These are phyloP conservation scores for Lates calcarifer DNA, from an alignment of 2,113 vertebrate genomes.

Conservation along the genomic window DNA sequence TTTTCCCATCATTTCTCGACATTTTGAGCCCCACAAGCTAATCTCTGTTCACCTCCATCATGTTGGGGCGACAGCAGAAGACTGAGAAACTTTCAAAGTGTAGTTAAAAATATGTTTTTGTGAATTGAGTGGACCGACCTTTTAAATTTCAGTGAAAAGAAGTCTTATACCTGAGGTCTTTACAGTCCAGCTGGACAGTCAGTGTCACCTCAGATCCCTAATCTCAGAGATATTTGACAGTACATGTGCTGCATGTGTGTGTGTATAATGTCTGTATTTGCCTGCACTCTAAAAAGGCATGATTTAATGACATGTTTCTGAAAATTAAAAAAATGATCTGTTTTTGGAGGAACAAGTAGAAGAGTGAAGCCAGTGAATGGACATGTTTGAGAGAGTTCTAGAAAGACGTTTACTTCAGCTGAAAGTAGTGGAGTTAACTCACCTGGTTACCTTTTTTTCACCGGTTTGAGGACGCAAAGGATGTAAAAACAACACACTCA, in stretches of 20 bases:
- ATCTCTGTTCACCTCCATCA: too few species aligned
- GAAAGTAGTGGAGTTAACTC: not conserved
- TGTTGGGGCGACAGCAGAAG: too few species aligned
- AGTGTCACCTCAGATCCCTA: not conserved
- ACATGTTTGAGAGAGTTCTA: not conserved
- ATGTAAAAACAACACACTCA: not conserved
- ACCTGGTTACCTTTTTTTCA: not conserved
- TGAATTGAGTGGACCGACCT: too few species aligned
- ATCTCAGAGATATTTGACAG: conserved; percentile 5
- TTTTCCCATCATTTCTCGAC: too few species aligned
- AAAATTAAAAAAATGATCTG: not conserved
- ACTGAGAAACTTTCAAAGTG: too few species aligned
- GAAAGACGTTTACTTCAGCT: not conserved
- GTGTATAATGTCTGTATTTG: not conserved
- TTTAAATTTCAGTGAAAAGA: too few species aligned
- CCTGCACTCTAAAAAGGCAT: not conserved
- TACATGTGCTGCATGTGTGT: not conserved
- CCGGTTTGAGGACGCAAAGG: not conserved
- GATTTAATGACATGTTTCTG: too few species aligned
- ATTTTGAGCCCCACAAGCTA: too few species aligned
- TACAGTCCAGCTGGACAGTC: not conserved
- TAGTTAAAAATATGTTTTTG: too few species aligned
- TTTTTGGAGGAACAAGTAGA: not conserved
- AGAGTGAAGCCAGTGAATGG: conserved; percentile 18
- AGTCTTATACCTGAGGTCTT: too few species aligned